Conservation (phyloP, 2,797 vertebrate genomes). For the Sitta carolinensis region DNA sequence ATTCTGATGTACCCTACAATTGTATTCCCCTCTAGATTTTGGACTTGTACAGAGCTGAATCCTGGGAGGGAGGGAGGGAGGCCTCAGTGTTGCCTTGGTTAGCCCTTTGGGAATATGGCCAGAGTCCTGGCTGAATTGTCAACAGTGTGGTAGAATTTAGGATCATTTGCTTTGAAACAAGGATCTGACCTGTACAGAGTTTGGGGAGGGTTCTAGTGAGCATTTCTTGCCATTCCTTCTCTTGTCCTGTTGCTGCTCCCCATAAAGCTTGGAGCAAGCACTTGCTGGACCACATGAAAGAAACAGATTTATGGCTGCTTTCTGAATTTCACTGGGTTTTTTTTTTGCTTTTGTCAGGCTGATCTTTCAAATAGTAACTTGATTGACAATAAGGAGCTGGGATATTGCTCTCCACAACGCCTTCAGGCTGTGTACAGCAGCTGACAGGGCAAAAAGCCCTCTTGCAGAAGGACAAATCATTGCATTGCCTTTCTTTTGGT, state of each 20-base stretch:
- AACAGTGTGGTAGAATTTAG: background rate
- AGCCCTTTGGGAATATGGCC: background rate
- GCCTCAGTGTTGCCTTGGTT: background rate
- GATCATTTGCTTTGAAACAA: background rate
- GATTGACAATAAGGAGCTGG: background rate
- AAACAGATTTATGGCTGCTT: background rate
- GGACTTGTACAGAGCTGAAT: background rate
- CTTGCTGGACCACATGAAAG: background rate
- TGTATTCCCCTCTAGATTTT: background rate
- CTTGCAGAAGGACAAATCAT: background rate
- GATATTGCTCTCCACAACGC: background rate
- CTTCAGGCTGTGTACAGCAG: background rate
- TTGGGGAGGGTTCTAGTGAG: background rate
- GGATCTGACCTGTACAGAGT: background rate
- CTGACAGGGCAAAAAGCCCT: background rate
- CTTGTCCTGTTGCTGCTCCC: background rate
- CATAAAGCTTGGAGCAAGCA: background rate
- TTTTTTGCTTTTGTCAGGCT: background rate
- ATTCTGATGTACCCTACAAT: background rate
- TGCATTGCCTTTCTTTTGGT: background rate
- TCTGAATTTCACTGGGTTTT: background rate
- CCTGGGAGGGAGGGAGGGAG: background rate
- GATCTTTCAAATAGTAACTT: background rate
- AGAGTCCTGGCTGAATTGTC: background rate
- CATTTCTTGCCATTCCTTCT: background rate